A percentile compares a stretch with the other conserved stretches of the same genome.
Evolutionary conservation across 2,113 vertebrate species (phyloP).

Genomic region (Strix uralensis): DNA sequence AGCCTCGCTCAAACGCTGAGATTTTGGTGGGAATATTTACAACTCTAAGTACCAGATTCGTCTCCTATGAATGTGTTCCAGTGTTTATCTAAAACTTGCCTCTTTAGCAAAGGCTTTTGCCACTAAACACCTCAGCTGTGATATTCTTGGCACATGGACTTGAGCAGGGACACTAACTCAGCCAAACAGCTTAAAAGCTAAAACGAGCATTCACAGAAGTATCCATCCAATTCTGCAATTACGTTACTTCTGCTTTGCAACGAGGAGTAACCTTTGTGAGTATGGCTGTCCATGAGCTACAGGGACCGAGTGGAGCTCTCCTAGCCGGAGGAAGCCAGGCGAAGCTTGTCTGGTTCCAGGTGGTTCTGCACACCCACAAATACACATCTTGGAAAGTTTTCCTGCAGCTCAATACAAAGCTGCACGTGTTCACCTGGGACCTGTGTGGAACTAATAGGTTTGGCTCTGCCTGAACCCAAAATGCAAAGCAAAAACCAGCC

Average conservation of each 20-base stretch:
- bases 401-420: neutral
- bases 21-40: neutral
- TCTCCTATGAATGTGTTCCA: neutral
- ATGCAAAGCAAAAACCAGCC: neutral
- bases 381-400: fast-evolving
- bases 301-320: neutral
- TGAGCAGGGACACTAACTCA: neutral
- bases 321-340: neutral
- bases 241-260: neutral
- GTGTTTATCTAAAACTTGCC: neutral
- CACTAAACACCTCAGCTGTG: neutral
- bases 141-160: neutral
- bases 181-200: neutral
- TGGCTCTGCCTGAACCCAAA: neutral
- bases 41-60: neutral
- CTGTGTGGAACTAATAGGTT: neutral
- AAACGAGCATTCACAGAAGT: neutral
- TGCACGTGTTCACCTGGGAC: neutral
- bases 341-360: neutral
- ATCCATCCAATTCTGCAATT: neutral
- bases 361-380: neutral
- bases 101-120: neutral
- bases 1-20: neutral
- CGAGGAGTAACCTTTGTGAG: neutral
- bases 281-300: neutral